phyloP scores from a whole-genome alignment of 2,113 vertebrate species.

The Heterocephalus glaber region DNA sequence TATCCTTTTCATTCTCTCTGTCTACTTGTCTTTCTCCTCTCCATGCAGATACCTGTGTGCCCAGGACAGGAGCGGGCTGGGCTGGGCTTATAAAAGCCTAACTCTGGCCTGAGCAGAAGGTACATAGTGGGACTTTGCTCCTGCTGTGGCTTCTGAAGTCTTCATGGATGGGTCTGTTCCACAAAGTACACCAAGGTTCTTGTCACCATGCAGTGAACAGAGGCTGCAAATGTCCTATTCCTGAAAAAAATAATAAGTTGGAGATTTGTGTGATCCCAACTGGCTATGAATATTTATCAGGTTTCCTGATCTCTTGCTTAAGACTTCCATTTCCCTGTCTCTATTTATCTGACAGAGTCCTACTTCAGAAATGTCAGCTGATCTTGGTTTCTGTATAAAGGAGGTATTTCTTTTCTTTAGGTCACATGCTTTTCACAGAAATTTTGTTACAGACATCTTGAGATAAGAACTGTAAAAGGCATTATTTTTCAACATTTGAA shows the following conservation, averaged over 20 bases:
- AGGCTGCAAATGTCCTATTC: neutral
- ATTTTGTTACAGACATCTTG: constrained; percentile 49
- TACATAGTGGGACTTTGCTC: neutral
- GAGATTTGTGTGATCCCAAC: neutral
- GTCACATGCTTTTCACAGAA: constrained; percentile 43
- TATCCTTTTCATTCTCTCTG: neutral
- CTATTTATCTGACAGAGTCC: neutral
- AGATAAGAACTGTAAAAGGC: constrained; percentile 58
- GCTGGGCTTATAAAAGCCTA: neutral
- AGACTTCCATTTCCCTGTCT: neutral
- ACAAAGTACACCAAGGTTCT: neutral
- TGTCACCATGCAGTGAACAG: neutral
- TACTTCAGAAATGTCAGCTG: neutral
- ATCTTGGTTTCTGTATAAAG: neutral
- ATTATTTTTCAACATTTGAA: constrained; percentile 71
- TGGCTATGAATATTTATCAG: constrained; percentile 34
- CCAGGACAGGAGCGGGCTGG: neutral
- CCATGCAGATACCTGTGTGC: neutral
- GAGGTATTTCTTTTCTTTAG: neutral
- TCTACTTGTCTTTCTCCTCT: neutral
- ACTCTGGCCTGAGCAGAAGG: neutral
- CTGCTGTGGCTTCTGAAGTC: neutral
- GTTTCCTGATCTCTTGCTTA: constrained; percentile 16
- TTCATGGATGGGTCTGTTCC: neutral
- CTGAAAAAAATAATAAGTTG: neutral